Base-by-base conservation (phyloP, 2,113 vertebrate genomes). In the Oncorhynchus mykiss region DNA sequence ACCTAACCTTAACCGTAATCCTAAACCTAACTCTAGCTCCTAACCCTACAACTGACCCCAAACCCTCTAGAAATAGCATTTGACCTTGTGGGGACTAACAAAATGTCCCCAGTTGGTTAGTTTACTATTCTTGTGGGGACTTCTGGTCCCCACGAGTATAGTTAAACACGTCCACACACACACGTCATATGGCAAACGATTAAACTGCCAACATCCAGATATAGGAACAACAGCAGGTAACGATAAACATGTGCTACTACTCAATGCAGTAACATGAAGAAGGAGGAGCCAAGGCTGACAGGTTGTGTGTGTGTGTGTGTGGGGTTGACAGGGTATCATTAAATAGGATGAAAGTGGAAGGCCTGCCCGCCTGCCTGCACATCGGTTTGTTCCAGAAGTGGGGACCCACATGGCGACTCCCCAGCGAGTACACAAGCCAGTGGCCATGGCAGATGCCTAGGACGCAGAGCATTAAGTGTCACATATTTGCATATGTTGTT, bases 401-500 rank as follows among this genome's bases (percentile, higher is more conserved):
- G 77, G 70, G 51, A 71, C 81, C 71, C 81, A 69, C 80, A 73
- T 67, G 69, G 72, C 74, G 31, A 70, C 72, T 80, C 73, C 85
- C 79, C n/a, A 5, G 79, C 48, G 78, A 74, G 71, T 45, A 54
- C 82, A 71, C 72, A 16, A 80, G 70, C 80, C 79, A 77, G 74
- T 76, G 82, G 82, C 75, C 51, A 54, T 83, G 88, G 85, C 88
- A 87, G 87, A 87, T 77, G 88, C 83, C 84, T 59, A 78, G 77
- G 80, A 85, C 24, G 64, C 79, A 31, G 80, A 81, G 87, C 78
- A 71, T 78, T 74, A 79, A 85, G 87, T 84, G 86, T 88, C 85
- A 81, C 82, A 39, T 82, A 84, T 88, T 81, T 88, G 84, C 87
- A 88, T 89, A 85, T 82, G 88, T 78, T 89, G 5, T 64, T 78